Evolutionary conservation across 2,113 vertebrate genomes (phyloP), one percentile per base, ranked within the genome.

Genomic region (Heterotilapia buettikoferi): DNA sequence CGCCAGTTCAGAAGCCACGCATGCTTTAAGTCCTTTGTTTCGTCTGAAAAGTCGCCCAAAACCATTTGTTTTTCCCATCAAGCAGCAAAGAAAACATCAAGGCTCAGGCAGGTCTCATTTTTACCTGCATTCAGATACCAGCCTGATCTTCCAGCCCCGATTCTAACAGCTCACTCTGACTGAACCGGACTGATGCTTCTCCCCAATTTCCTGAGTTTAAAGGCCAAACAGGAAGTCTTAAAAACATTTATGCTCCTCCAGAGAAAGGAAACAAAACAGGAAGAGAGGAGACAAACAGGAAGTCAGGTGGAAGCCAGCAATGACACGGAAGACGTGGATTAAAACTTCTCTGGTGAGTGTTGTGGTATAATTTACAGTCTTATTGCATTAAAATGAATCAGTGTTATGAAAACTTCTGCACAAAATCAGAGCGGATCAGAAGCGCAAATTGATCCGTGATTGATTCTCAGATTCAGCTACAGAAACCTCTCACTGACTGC

Each of bases 1-100:
- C 2, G 0, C 4, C 36, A 16, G n/a, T 9, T 71, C n/a, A 24
- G n/a, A 45, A 10, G 21, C 38, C 66, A 26, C 0, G 0, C 21
- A 1, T 73, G 40, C 21, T 45, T 5, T 26, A 9, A 1, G 5
- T 9, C 38, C 13, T 24, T 71, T 0, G n/a, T 16, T 43, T 40
- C 2, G 0, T 3, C 38, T 43, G n/a, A 43, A 14, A 21, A 6
- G 36, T 14, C 7, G n/a, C 11, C 6, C 63, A 9, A 9, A 66
- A n/a, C 6, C 6, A 2, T 13, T 24, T 7, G 53, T 24, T 56
- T 56, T 24, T 6, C n/a, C 10, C 61, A 21, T 38, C 19, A n/a
- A n/a, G 18, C 6, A n/a, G 61, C 10, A 59, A 59, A 2, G 13
- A 9, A 7, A 66, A 11, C 3, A 63, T 12, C 11, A 8, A 0